phyloP scores from a whole-genome alignment of 1,140 invertebrate species.

The Brachionus manjavacas region DNA sequence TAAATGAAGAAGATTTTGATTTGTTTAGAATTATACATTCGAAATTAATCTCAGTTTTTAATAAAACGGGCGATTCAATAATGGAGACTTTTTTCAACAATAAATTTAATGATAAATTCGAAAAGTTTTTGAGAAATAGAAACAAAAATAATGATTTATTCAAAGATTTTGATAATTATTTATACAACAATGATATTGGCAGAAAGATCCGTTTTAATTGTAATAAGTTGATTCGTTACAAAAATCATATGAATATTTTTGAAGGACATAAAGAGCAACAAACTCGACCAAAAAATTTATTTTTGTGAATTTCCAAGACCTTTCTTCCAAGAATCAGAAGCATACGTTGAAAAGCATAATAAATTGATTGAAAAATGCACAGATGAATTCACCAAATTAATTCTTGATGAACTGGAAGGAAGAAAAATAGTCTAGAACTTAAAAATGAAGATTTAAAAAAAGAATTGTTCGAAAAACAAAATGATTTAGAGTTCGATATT shows the following conservation, averaged over 20 bases:
- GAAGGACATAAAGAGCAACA: background rate
- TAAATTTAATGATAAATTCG: constrained; percentile 5
- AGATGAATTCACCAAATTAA: background rate
- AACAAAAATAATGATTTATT: background rate
- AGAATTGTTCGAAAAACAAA: background rate
- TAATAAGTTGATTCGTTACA: background rate
- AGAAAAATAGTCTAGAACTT: background rate
- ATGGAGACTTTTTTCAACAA: background rate
- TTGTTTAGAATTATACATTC: background rate
- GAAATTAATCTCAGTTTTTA: background rate
- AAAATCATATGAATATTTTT: constrained; percentile 7
- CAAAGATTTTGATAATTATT: background rate
- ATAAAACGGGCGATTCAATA: background rate
- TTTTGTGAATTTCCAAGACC: constrained; percentile 1
- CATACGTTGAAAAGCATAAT: background rate
- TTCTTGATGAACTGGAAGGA: background rate
- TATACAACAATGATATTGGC: background rate
- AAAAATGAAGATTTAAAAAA: background rate
- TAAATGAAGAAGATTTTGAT: background rate
- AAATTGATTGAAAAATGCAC: background rate
- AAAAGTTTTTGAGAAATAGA: background rate
- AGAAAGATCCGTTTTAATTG: background rate
- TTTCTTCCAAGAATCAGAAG: background rate
- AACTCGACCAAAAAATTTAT: background rate
- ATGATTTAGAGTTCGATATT: background rate